phyloP scores from a whole-genome alignment of 2,797 vertebrate genomes.

The Phrynocephalus guinanensis region DNA sequence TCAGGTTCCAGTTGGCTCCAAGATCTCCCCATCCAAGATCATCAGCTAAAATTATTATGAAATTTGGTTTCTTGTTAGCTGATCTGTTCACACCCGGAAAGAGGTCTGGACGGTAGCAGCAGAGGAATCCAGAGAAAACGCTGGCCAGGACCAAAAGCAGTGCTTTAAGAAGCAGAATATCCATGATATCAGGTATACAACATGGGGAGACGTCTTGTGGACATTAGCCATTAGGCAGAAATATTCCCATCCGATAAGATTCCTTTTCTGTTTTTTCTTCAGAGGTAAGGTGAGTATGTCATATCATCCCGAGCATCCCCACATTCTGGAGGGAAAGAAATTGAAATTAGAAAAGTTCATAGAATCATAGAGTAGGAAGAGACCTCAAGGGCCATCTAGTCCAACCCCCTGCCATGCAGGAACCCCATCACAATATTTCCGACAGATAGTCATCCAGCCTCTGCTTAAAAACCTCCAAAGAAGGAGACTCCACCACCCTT shows the following conservation, averaged over 20 bases:
- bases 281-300: background rate
- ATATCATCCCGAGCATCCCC: background rate
- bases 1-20: slow-evolving; percentile 84
- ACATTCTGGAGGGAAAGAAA: background rate
- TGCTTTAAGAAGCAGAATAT: background rate
- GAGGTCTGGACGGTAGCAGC: slow-evolving; percentile 23
- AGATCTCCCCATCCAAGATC: slow-evolving; percentile 97
- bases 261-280: background rate
- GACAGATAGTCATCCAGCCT: no score
- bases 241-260: background rate
- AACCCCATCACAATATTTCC: no score
- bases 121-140: slow-evolving; percentile 10
- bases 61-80: slow-evolving; percentile 80
- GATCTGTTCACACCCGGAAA: background rate
- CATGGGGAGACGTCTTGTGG: background rate
- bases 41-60: slow-evolving; percentile 92
- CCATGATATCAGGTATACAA: slow-evolving; percentile 47
- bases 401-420: no score
- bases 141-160: slow-evolving; percentile 43
- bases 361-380: no score
- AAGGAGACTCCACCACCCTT: no score
- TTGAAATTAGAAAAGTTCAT: background rate
- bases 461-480: no score
- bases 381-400: no score
- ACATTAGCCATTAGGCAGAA: background rate